phyloP scores from a whole-genome alignment of 53 echinoderm and acorn worm genomes.

The Zoroaster sp. region DNA sequence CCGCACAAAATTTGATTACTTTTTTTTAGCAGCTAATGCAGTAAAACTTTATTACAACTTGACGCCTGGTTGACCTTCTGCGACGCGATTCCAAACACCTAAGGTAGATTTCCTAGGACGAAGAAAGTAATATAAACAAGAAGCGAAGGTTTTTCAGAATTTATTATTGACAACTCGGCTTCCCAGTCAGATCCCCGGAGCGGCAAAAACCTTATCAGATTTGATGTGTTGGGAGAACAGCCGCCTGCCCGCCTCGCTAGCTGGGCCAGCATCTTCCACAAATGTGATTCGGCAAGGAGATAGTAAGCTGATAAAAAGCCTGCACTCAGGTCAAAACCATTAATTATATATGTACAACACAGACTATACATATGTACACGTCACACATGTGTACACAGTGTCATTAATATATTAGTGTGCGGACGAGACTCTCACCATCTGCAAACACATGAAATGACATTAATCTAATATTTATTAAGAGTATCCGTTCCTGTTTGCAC shows the following conservation, averaged over 20 bases:
- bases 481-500: not conserved
- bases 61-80: constrained; percentile 11
- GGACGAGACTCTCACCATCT: not conserved
- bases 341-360: no score
- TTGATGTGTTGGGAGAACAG: not conserved
- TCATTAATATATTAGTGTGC: no score
- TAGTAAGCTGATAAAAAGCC: no score
- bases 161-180: not conserved
- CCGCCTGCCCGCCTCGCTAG: no score
- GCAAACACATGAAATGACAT: constrained; percentile 1
- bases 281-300: no score
- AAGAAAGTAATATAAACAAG: not conserved
- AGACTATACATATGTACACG: no score
- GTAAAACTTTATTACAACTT: constrained; percentile 31
- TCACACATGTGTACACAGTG: no score
- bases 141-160: not conserved
- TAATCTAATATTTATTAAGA: not conserved
- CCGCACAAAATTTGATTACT: not conserved
- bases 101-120: not conserved
- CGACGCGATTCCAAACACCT: not conserved
- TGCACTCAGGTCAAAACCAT: no score
- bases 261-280: no score
- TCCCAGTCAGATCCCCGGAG: not conserved
- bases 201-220: not conserved
- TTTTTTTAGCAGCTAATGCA: not conserved